phyloP scores from a whole-genome alignment of 1,140 invertebrate genomes.

The Diorhabda carinulata region DNA sequence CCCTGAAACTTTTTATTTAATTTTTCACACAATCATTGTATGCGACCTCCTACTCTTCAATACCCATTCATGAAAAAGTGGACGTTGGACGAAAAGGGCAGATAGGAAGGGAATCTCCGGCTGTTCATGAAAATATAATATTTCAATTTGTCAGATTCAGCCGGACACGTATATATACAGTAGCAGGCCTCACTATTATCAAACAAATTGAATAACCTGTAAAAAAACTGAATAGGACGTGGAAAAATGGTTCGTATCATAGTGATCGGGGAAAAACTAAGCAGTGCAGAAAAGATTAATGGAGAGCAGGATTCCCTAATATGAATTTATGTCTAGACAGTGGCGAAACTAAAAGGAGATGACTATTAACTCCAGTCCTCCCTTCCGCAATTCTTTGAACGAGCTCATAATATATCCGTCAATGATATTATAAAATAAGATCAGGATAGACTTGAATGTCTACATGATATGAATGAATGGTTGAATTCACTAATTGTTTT shows the following conservation, averaged over 20 bases:
- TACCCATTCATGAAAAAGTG: not conserved
- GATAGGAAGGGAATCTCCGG: not conserved
- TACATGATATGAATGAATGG: too few relatives aligned
- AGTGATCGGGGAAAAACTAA: slow-evolving; percentile 10
- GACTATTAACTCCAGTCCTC: too few relatives aligned
- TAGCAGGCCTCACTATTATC: not conserved
- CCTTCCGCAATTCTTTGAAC: too few relatives aligned
- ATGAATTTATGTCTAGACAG: slow-evolving; percentile 6
- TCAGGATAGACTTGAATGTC: too few relatives aligned
- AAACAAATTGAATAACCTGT: slow-evolving; percentile 11
- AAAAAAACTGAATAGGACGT: slow-evolving; percentile 1
- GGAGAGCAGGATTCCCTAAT: slow-evolving; percentile 7
- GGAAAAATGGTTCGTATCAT: slow-evolving; percentile 2
- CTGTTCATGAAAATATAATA: slow-evolving; percentile 1
- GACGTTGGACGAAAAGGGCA: not conserved
- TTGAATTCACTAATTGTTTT: too few relatives aligned
- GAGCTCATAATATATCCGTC: too few relatives aligned
- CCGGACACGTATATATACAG: not conserved
- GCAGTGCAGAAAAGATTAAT: slow-evolving; percentile 7
- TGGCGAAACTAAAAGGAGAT: not conserved
- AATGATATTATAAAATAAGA: too few relatives aligned
- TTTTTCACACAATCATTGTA: not conserved
- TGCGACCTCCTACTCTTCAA: not conserved
- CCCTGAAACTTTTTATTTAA: too few relatives aligned
- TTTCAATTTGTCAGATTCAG: slow-evolving; percentile 8